These are phyloP conservation scores for Catharus minimus DNA, from an alignment of 2,113 vertebrate genomes.

Conservation along the genomic window DNA sequence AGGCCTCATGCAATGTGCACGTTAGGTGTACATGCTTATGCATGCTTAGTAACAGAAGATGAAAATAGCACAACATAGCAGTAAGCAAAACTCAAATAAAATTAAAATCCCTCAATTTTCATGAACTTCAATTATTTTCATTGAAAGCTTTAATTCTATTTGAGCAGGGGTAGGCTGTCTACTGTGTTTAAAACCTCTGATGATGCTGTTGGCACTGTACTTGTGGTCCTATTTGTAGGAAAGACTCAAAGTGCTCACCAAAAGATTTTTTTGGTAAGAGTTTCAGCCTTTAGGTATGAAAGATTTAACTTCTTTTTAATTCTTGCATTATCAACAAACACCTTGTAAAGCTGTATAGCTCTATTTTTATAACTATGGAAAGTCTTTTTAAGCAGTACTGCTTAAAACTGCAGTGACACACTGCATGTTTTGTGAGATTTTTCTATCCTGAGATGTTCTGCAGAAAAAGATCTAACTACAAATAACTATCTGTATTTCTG, in stretches of 20 bases:
- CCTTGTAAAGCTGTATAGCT: background rate
- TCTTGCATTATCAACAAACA: background rate
- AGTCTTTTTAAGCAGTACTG: background rate
- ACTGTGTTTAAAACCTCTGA: background rate
- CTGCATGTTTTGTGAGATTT: background rate
- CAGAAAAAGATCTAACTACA: background rate
- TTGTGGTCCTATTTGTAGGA: background rate
- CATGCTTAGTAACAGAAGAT: background rate
- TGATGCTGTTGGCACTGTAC: background rate
- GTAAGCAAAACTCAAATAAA: background rate
- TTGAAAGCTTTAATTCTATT: background rate
- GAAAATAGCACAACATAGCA: background rate
- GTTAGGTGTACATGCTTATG: accelerated
- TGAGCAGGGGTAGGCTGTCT: background rate
- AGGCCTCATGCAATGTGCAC: background rate
- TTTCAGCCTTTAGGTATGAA: background rate
- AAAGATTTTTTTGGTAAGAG: background rate
- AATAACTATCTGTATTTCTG: background rate
- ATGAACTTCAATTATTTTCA: background rate
- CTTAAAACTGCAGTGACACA: background rate
- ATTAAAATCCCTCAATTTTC: background rate
- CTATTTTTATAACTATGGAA: background rate
- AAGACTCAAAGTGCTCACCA: background rate
- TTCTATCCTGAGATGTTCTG: background rate
- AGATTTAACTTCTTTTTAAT: background rate